Evolutionary conservation across 2,113 vertebrate genomes (phyloP).

Genomic region (Heloderma charlesbogerti): DNA sequence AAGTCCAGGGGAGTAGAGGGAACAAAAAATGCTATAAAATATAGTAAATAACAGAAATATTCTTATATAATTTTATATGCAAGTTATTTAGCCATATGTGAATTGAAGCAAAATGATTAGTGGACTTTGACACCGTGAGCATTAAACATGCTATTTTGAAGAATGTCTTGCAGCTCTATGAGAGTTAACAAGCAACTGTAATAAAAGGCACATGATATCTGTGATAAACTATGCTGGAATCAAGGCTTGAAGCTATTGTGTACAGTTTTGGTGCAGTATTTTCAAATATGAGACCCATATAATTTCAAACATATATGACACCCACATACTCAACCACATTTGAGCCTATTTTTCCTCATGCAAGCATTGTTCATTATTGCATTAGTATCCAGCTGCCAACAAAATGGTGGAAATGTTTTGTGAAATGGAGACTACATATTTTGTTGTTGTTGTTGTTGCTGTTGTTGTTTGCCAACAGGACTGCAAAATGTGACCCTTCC

Average conservation of each 20-base stretch:
- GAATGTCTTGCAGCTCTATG: constrained; percentile 4
- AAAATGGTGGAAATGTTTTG: not conserved
- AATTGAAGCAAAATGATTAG: not conserved
- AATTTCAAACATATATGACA: not conserved
- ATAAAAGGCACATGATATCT: not conserved
- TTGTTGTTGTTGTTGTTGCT: not conserved
- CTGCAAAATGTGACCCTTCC: not conserved
- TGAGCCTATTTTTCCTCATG: not conserved
- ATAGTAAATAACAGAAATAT: not conserved
- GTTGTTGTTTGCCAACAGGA: too few species aligned
- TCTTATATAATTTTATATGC: not conserved
- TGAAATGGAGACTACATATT: not conserved
- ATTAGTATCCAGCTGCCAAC: not conserved
- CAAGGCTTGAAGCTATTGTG: not conserved
- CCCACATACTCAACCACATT: not conserved
- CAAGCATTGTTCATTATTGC: not conserved
- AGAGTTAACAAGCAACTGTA: not conserved
- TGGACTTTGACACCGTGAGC: not conserved
- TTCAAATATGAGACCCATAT: not conserved
- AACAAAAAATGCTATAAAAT: not conserved
- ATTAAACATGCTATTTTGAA: not conserved
- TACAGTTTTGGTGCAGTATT: not conserved
- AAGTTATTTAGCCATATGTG: constrained; percentile 20
- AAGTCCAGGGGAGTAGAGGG: not conserved
- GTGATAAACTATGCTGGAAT: not conserved